phyloP scores from a whole-genome alignment of 1,140 invertebrate genomes.

The Trichonephila inaurata region DNA sequence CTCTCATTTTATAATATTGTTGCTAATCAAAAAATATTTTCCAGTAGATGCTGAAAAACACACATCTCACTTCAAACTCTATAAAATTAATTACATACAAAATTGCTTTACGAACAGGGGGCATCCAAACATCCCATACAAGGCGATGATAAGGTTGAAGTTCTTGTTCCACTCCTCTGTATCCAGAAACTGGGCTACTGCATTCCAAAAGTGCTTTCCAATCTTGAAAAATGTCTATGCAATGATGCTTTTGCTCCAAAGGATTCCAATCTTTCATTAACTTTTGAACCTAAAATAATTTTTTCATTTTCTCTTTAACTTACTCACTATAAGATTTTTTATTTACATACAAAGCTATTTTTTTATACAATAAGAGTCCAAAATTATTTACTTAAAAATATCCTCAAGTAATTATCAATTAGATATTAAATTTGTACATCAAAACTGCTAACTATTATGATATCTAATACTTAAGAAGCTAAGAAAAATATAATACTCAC shows the following conservation, averaged over 20 bases:
- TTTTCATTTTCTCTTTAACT: too few species aligned
- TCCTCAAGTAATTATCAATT: too few species aligned
- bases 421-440: too few species aligned
- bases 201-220: conserved; percentile 87
- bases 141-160: conserved; percentile 90
- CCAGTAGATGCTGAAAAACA: not conserved
- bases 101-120: conserved; percentile 86
- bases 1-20: too few species aligned
- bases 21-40: not conserved
- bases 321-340: too few species aligned
- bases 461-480: not conserved
- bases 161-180: conserved; percentile 28
- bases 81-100: conserved; percentile 82
- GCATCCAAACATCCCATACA: conserved; percentile 95
- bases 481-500: conserved; percentile 38
- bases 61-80: conserved; percentile 36
- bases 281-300: conserved; percentile 84
- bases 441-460: too few species aligned
- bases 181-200: not conserved
- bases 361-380: too few species aligned
- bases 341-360: too few species aligned
- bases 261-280: conserved; percentile 88
- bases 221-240: conserved; percentile 85
- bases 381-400: too few species aligned
- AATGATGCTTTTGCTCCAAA: conserved; percentile 84